Evolutionary conservation across 2,797 vertebrate species (phyloP).

Genomic region (Spinibarbus caldwelli): DNA sequence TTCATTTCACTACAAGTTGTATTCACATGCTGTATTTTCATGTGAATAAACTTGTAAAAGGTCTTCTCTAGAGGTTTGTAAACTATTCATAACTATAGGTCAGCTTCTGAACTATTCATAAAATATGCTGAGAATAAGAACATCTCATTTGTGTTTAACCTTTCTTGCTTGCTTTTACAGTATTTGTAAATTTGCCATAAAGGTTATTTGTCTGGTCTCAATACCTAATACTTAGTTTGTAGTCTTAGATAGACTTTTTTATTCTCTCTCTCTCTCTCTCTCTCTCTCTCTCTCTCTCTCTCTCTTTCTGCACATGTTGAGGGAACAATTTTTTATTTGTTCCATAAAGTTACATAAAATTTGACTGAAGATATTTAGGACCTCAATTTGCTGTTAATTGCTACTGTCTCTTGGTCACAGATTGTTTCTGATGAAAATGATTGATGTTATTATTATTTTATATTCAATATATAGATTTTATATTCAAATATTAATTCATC

Average conservation of each 20-base stretch:
- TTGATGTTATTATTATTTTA: neutral
- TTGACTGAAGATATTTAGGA: neutral
- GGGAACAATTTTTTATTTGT: neutral
- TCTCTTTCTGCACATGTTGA: neutral
- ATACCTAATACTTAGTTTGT: neutral
- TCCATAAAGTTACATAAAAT: neutral
- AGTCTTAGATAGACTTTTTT: neutral
- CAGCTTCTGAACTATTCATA: neutral
- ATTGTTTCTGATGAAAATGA: neutral
- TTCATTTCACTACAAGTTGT: neutral
- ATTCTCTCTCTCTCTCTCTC: no score
- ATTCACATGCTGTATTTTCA: neutral
- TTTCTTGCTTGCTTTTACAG: neutral
- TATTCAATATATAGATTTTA: neutral
- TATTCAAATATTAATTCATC: neutral
- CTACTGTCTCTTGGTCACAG: neutral
- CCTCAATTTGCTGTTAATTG: neutral
- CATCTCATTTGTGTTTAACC: neutral
- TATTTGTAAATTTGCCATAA: slow-evolving; percentile 1
- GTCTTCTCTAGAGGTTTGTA: neutral
- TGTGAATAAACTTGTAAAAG: neutral
- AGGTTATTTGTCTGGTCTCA: neutral
- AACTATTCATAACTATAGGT: neutral
- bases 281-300: no score
- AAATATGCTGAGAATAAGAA: neutral